phyloP scores from a whole-genome alignment of 2,888 invertebrate species.

The Melieria crassipennis region DNA sequence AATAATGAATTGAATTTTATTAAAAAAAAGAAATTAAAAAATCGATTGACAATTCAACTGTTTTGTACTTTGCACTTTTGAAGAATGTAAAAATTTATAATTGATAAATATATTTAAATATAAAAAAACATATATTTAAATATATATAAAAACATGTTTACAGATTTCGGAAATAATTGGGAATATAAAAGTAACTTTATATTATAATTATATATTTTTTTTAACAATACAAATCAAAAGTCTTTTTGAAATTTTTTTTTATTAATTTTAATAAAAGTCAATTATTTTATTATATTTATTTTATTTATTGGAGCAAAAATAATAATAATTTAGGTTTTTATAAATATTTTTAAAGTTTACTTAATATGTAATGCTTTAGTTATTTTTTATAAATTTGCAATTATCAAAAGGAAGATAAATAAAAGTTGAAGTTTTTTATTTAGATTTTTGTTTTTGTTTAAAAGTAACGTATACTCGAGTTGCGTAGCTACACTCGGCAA shows the following conservation, averaged over 20 bases:
- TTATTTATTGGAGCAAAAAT: constrained; percentile 20
- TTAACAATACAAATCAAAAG: too few relatives aligned
- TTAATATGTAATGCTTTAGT: not conserved
- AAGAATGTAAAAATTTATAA: not conserved
- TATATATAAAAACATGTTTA: not conserved
- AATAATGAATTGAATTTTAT: too few relatives aligned
- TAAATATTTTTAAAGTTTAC: not conserved
- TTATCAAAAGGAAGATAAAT: not conserved
- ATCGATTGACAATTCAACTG: too few relatives aligned
- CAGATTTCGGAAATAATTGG: too few relatives aligned
- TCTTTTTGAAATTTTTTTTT: too few relatives aligned
- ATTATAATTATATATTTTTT: too few relatives aligned
- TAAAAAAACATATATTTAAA: not conserved
- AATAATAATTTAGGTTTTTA: constrained; percentile 19
- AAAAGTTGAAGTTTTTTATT: too few relatives aligned
- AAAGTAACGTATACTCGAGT: not conserved
- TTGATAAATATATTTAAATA: constrained; percentile 23
- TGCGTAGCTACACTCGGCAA: too few relatives aligned
- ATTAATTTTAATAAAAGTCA: not conserved
- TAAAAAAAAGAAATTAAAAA: too few relatives aligned
- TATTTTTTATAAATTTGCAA: not conserved
- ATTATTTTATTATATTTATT: constrained; percentile 12
- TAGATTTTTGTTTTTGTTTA: constrained; percentile 1
- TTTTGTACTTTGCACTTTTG: too few relatives aligned
- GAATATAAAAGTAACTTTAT: too few relatives aligned